Conservation (phyloP, 2,113 vertebrate genomes). For the Cynoglossus semilaevis region DNA sequence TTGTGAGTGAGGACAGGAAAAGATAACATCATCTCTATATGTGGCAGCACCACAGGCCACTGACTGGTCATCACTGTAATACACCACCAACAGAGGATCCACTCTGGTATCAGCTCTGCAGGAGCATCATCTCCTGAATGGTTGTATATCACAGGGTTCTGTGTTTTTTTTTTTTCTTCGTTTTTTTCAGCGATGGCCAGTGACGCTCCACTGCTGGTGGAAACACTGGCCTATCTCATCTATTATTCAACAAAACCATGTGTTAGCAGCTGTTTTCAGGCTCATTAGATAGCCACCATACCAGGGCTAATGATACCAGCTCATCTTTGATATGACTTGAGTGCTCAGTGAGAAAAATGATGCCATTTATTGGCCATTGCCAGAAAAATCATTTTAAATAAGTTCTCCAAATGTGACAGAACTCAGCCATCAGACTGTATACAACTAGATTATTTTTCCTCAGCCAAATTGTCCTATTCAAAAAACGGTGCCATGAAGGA, state of each 20-base stretch:
- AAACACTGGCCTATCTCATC: slow-evolving; percentile 46
- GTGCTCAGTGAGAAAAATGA: neutral
- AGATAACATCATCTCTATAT: slow-evolving; percentile 8
- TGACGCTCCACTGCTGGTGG: slow-evolving; percentile 23
- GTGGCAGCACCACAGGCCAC: slow-evolving; percentile 13
- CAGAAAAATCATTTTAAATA: neutral
- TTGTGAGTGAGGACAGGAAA: slow-evolving; percentile 2
- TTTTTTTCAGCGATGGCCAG: slow-evolving; percentile 21
- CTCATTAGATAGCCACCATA: slow-evolving; percentile 48
- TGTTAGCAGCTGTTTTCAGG: slow-evolving; percentile 41
- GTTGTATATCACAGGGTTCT: too few species aligned
- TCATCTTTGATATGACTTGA: slow-evolving; percentile 21
- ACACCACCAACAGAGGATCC: neutral
- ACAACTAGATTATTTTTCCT: too few species aligned
- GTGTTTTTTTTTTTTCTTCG: slow-evolving; percentile 3
- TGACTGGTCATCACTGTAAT: slow-evolving; percentile 9
- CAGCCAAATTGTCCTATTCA: too few species aligned
- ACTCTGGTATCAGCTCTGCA: too few species aligned
- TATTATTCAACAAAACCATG: slow-evolving; percentile 64
- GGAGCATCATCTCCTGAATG: too few species aligned
- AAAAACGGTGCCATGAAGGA: too few species aligned
- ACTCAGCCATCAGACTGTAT: neutral
- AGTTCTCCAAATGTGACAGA: neutral
- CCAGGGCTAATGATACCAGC: slow-evolving; percentile 25
- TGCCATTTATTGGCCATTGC: too few species aligned